phyloP scores from a whole-genome alignment of 2,113 vertebrate genomes.

The Takifugu flavidus region DNA sequence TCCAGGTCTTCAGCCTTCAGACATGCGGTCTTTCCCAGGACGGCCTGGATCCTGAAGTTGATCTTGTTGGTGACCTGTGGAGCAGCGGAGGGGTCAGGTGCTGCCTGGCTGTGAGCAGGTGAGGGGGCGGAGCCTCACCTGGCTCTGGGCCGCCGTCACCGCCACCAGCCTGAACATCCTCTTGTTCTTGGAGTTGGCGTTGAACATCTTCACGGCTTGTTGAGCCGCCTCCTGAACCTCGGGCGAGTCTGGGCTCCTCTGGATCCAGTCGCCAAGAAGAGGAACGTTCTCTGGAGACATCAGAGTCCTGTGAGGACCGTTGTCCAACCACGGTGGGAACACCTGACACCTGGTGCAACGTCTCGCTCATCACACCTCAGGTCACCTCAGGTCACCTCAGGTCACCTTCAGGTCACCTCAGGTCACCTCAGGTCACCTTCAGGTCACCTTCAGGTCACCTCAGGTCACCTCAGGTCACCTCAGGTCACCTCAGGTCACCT shows the following conservation, averaged over 20 bases:
- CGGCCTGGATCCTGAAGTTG: conserved; percentile 44
- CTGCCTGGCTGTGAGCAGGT: not conserved
- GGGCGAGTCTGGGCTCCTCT: conserved; percentile 11
- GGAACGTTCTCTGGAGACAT: conserved; percentile 11
- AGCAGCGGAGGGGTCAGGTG: not conserved
- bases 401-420: too few species aligned
- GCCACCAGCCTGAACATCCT: conserved; percentile 49
- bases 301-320: not conserved
- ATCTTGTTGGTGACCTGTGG: conserved; percentile 55
- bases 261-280: conserved; percentile 48
- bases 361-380: too few species aligned
- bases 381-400: too few species aligned
- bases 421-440: too few species aligned
- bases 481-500: too few species aligned
- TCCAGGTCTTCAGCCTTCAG: conserved; percentile 47
- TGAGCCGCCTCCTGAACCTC: conserved; percentile 31
- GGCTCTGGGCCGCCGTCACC: conserved; percentile 28
- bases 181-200: conserved; percentile 30
- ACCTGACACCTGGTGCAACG: too few species aligned
- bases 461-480: too few species aligned
- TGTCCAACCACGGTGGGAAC: too few species aligned
- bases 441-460: too few species aligned
- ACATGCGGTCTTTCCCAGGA: conserved; percentile 63
- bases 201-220: conserved; percentile 36
- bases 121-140: conserved; percentile 31